Base-by-base conservation (phyloP, 2,113 vertebrate genomes). In the Cervus canadensis region DNA sequence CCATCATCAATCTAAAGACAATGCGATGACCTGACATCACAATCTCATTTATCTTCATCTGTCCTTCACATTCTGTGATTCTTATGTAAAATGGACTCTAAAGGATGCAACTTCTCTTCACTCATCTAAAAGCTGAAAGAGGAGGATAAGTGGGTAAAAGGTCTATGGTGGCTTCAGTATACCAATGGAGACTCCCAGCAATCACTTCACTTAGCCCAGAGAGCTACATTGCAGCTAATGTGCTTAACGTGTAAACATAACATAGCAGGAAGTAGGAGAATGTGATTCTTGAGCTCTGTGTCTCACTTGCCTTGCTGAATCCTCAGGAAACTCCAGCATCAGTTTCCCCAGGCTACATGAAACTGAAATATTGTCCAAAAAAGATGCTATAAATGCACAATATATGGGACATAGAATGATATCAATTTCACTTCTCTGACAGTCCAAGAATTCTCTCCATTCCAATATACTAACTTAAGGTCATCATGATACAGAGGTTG, bases 31-130 rank as follows among this genome's bases (percentile, higher is more conserved):
- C 36, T 99, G 99, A 99, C 99, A 99, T 98, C 97, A 97, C 97
- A 96, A 83, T 97, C 98, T 98, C 99, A 99, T 99, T 99, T 96
- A 99, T 99, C 99, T 99, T 99, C 98, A 99, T 99, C 98, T 99
- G 99, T 98, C 98, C 97, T 97, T 98, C 98, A 98, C 98, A 99
- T 99, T 98, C 99, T 99, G 98, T 98, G 98, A 99, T 99, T 99
- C 98, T 98, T 98, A 99, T 98, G 98, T 99, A 99, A 99, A 99
- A 98, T 90, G 87, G 45, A 59, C 96, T 98, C 95, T 97, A 93
- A 95, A 98, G 96, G 98, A 98, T 97, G 96, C 43, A 50, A 97
- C 95, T 98, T 98, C 98, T 98, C 98, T 98, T 97, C 98, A 98
- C 96, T 96, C 50, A 45, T 81, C 89, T 79, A 40, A 33, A 50